Evolutionary conservation across 2,797 vertebrate species (phyloP).

Genomic region (Petrocephalus schoutedeni): DNA sequence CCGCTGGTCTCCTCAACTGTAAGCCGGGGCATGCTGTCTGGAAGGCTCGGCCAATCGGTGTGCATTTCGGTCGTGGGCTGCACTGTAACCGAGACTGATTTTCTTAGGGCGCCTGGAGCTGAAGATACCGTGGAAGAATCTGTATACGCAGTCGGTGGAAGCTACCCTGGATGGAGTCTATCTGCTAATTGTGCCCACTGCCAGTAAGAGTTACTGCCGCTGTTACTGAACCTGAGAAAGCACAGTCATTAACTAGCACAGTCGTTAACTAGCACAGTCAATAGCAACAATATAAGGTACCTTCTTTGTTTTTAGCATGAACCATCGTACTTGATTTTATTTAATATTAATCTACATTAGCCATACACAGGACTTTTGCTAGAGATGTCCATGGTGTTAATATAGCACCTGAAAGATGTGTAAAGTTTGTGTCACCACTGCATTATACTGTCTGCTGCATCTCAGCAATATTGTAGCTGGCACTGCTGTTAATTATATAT

Average conservation of each 20-base stretch:
- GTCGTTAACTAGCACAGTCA: background rate
- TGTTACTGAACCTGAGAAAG: background rate
- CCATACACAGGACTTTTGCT: background rate
- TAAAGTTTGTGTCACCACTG: background rate
- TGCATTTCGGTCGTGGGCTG: background rate
- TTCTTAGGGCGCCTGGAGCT: conserved; percentile 79
- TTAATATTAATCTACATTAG: background rate
- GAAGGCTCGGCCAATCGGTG: background rate
- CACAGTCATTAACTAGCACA: background rate
- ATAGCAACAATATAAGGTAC: background rate
- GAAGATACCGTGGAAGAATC: conserved; percentile 94
- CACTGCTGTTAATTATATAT: background rate
- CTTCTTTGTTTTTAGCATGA: background rate
- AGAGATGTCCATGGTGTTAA: background rate
- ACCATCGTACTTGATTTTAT: background rate
- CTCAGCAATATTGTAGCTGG: background rate
- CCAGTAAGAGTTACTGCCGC: conserved; percentile 72
- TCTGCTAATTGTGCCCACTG: conserved; percentile 90
- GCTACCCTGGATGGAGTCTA: conserved; percentile 91
- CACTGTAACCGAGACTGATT: background rate
- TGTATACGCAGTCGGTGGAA: conserved; percentile 92
- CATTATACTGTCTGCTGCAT: background rate
- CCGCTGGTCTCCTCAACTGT: background rate
- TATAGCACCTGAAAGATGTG: background rate
- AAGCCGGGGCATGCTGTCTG: background rate